Percentiles rank a stretch among this genome's conserved stretches.
Conservation (phyloP, 2,888 invertebrate species). For the Pelosia muscerda region DNA sequence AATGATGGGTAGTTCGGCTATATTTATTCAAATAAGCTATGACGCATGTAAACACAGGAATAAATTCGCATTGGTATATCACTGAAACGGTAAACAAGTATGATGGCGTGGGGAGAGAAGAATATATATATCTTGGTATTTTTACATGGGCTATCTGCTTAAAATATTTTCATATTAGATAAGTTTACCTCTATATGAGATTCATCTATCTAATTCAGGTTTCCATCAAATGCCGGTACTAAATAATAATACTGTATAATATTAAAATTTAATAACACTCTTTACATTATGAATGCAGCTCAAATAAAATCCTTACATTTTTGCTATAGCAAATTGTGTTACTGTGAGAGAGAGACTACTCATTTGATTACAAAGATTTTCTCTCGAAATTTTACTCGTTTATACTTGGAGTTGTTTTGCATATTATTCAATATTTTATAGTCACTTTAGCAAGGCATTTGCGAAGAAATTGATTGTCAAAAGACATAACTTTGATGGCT, state of each 20-base stretch:
- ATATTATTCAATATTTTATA: slow-evolving; percentile 10
- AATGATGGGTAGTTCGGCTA: too few species aligned
- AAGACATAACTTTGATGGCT: too few species aligned
- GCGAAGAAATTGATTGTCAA: background rate
- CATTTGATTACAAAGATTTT: slow-evolving; percentile 22
- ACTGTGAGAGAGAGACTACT: slow-evolving; percentile 19
- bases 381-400: slow-evolving; percentile 9
- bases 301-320: slow-evolving; percentile 19
- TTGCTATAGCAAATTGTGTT: slow-evolving; percentile 19
- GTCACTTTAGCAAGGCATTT: background rate
- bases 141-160: too few species aligned
- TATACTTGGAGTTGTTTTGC: slow-evolving; percentile 5
- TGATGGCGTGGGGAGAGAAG: too few species aligned
- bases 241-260: slow-evolving; percentile 19
- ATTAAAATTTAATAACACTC: slow-evolving; percentile 9
- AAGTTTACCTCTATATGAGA: too few species aligned
- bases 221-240: background rate
- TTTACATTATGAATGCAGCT: slow-evolving; percentile 11
- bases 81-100: too few species aligned
- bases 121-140: too few species aligned
- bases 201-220: too few species aligned
- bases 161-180: too few species aligned
- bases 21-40: too few species aligned
- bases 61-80: too few species aligned
- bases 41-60: too few species aligned